phyloP scores from a whole-genome alignment of 2,113 vertebrate genomes.

The Nannobrachium achirus region DNA sequence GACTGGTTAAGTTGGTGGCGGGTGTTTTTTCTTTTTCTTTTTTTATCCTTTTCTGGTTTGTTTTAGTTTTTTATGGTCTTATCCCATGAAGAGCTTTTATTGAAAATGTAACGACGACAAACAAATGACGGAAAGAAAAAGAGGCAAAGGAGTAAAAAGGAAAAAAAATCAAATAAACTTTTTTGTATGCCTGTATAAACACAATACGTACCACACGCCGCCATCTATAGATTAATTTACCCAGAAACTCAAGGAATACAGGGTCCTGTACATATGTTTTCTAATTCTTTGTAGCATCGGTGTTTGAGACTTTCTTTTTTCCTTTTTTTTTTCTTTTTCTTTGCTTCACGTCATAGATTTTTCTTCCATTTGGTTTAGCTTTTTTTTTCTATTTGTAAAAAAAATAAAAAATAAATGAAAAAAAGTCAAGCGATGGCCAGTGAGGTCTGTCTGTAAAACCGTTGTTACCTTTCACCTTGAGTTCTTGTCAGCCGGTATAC shows the following conservation, averaged over 20 bases:
- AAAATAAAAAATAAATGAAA: conserved; percentile 73
- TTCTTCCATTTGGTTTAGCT: conserved; percentile 80
- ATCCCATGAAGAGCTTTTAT: conserved; percentile 59
- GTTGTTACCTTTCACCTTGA: conserved; percentile 73
- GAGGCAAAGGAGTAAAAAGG: conserved; percentile 27
- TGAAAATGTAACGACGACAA: conserved; percentile 45
- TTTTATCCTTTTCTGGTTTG: conserved; percentile 1
- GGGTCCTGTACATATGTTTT: conserved; percentile 99
- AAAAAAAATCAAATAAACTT: conserved; percentile 23
- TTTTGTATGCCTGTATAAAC: conserved; percentile 70
- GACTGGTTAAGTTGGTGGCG: conserved; percentile 14
- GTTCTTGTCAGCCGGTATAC: conserved; percentile 85
- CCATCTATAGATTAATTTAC: conserved; percentile 72
- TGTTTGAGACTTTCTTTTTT: conserved; percentile 88
- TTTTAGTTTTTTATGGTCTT: conserved; percentile 13
- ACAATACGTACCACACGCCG: conserved; percentile 67
- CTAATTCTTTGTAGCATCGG: conserved; percentile 98
- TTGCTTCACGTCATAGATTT: conserved; percentile 78
- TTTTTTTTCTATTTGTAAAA: conserved; percentile 77
- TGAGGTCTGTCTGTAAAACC: conserved; percentile 81
- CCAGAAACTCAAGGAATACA: conserved; percentile 89
- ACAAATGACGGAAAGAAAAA: conserved; percentile 6
- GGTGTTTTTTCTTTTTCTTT: too few relatives aligned
- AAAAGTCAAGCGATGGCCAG: conserved; percentile 77
- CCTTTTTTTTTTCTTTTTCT: conserved; percentile 86